phyloP scores from a whole-genome alignment of 2,888 invertebrate species.

The Harmothoe impar region DNA sequence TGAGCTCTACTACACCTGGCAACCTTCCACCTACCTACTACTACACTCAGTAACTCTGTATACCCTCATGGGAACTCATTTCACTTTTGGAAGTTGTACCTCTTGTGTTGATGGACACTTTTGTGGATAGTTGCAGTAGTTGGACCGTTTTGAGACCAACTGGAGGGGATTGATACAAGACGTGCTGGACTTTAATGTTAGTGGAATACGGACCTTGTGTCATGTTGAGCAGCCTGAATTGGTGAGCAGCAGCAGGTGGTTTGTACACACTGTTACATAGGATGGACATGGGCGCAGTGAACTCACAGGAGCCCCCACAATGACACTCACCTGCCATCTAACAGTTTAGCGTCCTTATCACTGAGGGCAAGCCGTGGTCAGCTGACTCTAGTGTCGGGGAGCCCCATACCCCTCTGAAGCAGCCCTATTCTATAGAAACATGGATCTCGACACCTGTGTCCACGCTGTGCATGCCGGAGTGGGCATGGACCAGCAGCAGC shows the following conservation, averaged over 20 bases:
- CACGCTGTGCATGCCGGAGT: neutral
- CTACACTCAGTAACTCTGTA: no score
- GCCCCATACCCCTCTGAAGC: no score
- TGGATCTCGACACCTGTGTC: conserved; percentile 27
- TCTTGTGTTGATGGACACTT: no score
- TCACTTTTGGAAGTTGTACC: no score
- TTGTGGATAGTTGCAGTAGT: no score
- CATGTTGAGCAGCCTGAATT: no score
- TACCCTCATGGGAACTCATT: no score
- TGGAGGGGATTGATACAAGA: no score
- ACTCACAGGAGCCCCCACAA: neutral
- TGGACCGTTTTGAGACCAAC: no score
- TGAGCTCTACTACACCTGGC: neutral
- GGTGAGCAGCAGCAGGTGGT: neutral
- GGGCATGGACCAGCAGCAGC: neutral
- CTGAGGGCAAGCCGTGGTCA: neutral
- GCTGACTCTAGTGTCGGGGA: neutral
- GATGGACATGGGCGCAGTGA: neutral
- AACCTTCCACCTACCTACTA: no score
- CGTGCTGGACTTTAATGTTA: no score
- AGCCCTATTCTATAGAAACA: neutral
- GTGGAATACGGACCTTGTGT: no score
- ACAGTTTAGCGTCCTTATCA: neutral
- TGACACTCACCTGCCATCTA: neutral
- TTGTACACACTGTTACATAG: neutral